Percentiles rank a stretch among this genome's conserved stretches.
Evolutionary conservation across 2,113 vertebrate species (phyloP).

Genomic region (Cephalopterus ornatus): DNA sequence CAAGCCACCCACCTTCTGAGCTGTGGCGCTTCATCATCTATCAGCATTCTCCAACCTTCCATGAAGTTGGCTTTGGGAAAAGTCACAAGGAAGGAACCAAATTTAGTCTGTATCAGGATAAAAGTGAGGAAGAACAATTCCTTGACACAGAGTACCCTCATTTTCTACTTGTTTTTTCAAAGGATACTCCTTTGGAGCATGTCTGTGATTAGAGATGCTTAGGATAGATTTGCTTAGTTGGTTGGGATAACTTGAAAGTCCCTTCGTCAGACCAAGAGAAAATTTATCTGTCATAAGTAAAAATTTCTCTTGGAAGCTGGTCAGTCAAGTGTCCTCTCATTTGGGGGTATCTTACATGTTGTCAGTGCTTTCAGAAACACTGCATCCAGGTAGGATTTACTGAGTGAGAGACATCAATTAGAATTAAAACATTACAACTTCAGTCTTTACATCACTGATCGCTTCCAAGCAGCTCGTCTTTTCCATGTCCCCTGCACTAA

Average conservation of each 20-base stretch:
- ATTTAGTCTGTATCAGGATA: background rate
- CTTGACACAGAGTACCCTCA: background rate
- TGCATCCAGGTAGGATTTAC: background rate
- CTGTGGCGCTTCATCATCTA: background rate
- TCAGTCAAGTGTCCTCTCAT: background rate
- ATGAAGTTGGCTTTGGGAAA: background rate
- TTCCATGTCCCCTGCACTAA: background rate
- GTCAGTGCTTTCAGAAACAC: background rate
- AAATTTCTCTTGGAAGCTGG: background rate
- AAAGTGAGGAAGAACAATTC: background rate
- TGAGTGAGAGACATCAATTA: background rate
- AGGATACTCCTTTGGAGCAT: background rate
- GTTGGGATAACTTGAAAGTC: background rate
- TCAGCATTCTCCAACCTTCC: background rate
- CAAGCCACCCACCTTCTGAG: background rate
- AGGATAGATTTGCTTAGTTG: background rate
- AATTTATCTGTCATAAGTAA: background rate
- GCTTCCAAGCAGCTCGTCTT: background rate
- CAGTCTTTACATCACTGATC: background rate
- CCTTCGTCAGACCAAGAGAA: background rate
- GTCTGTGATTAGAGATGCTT: background rate
- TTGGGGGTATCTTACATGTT: background rate
- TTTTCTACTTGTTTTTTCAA: background rate
- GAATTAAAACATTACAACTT: background rate
- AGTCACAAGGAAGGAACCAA: background rate